Evolutionary conservation across 2,113 vertebrate species (phyloP), one percentile per base, ranked within the genome.

Genomic region (Spilogale gracilis): DNA sequence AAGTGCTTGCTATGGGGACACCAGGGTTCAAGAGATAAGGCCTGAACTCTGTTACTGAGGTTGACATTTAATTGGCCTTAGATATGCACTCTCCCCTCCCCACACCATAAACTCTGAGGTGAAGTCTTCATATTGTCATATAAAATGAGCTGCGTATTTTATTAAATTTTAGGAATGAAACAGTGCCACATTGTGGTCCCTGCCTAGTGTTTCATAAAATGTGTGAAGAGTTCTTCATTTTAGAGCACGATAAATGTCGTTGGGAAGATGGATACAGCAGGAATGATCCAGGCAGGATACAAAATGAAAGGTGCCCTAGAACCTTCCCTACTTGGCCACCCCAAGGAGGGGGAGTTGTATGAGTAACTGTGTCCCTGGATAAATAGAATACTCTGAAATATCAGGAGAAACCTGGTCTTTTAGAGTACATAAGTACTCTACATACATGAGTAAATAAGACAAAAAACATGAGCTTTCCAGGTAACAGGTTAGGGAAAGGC

Each of bases 141-240:
- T 86, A 85, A 96, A 96, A 61, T 79, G 9, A 96, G 86, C 17
- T 86, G 78, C 81, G 3, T 52, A 74, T 97, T 93, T 96, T 91
- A 96, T 96, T 98, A 91, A 73, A 78, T 83, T 92, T 76, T 16
- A 45, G 6, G 61, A 96, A 96, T 94, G 89, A 97, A 97, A 91
- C 74, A 92, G 78, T 97, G 73, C 92, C 90, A 83, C 74, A 50
- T 50, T 94, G 83, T 95, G 73, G 82, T 94, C 63, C 67, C 74
- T 92, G 14, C 9, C 73, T 45, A 84, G 38, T 82, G 73, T 92
- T 94, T 97, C 43, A 89, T 80, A 86, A 97, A 96, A 27, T 60
- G 9, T 91, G 14, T 69, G 54, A 95, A 9, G 9, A 96, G 14
- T 50, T 89, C 11, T 8, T 94, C 13, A 81, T 71, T 97, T 97